Evolutionary conservation across 2,888 invertebrate genomes (phyloP).

Genomic region (Diloba caeruleocephala): DNA sequence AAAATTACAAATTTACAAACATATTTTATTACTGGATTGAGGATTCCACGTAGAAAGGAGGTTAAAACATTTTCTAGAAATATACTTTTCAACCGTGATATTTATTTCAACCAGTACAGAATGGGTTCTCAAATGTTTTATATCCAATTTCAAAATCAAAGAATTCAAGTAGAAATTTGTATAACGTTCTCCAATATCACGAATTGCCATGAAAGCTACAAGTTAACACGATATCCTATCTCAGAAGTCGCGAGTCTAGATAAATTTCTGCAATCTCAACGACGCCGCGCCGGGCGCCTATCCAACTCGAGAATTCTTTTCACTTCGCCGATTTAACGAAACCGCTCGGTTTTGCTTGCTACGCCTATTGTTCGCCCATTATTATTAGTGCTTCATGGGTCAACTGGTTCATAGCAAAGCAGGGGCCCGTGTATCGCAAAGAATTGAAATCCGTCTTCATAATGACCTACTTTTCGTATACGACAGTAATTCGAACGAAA

Average conservation of each 20-base stretch:
- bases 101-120: slow-evolving; percentile 9
- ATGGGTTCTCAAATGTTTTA: slow-evolving; percentile 4
- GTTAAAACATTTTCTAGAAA: slow-evolving; percentile 13
- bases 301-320: slow-evolving; percentile 78
- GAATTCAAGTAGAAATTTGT: slow-evolving; percentile 11
- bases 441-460: slow-evolving; percentile 51
- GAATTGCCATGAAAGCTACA: slow-evolving; percentile 24
- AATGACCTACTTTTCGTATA: slow-evolving; percentile 42
- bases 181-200: slow-evolving; percentile 25
- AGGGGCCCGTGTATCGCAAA: slow-evolving; percentile 48
- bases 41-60: slow-evolving; percentile 9
- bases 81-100: slow-evolving; percentile 15
- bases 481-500: slow-evolving; percentile 18
- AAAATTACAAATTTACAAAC: slow-evolving; percentile 19
- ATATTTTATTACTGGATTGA: slow-evolving; percentile 22
- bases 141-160: not conserved
- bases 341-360: slow-evolving; percentile 64
- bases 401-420: slow-evolving; percentile 60
- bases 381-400: slow-evolving; percentile 72
- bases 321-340: slow-evolving; percentile 78
- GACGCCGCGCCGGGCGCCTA: slow-evolving; percentile 66
- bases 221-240: slow-evolving; percentile 51
- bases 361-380: slow-evolving; percentile 69
- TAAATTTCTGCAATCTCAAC: slow-evolving; percentile 77
- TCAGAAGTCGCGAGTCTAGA: slow-evolving; percentile 63